Percentiles rank a stretch among this genome's conserved stretches.
Conservation (phyloP, 2,888 invertebrate species). For the Suillia variegata region DNA sequence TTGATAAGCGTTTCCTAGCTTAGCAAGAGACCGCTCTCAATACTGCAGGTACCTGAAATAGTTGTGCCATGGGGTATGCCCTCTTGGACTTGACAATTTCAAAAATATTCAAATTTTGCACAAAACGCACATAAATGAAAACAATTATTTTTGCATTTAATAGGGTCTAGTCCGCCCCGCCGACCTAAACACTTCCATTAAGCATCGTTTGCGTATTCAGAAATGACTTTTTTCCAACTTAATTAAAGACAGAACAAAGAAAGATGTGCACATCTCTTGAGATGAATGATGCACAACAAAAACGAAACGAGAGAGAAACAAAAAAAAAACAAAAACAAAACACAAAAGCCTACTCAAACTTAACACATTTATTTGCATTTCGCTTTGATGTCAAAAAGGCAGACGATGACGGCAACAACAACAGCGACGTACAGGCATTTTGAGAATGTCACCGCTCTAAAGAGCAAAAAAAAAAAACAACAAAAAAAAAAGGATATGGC, state of each 20-base stretch:
- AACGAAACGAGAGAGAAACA: no score
- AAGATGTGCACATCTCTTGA: background rate
- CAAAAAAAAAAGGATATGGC: background rate
- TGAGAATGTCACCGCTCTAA: background rate
- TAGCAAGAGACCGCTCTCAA: no score
- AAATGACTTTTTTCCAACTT: constrained; percentile 38
- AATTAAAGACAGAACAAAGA: constrained; percentile 41
- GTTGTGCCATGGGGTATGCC: no score
- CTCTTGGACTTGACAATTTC: no score
- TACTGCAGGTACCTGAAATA: no score
- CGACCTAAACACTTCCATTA: background rate
- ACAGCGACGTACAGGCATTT: background rate
- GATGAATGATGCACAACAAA: no score
- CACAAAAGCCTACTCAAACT: constrained; percentile 29
- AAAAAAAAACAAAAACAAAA: no score
- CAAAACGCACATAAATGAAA: constrained; percentile 24
- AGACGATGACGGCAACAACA: background rate
- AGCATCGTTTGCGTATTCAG: constrained; percentile 6
- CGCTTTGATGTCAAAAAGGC: constrained; percentile 43
- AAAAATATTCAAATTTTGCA: no score
- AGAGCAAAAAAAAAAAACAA: no score
- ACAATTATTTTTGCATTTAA: constrained; percentile 54
- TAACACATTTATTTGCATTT: constrained; percentile 49
- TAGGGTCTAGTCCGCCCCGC: constrained; percentile 27
- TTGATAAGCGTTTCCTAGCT: no score